These are phyloP conservation scores for Plusia festucae DNA, from an alignment of 2,888 invertebrate genomes.

Conservation along the genomic window DNA sequence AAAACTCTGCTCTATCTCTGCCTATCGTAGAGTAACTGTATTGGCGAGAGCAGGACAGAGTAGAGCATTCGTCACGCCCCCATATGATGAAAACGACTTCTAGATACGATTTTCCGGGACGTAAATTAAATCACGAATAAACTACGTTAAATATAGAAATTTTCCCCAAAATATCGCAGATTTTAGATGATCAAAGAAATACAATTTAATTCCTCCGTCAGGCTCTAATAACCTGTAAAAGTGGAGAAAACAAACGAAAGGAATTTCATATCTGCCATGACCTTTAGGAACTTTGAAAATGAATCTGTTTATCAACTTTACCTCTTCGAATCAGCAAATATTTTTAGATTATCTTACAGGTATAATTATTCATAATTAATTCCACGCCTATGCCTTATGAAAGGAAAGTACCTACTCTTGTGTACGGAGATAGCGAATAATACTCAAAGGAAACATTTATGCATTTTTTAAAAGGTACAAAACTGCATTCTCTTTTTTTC, in stretches of 20 bases:
- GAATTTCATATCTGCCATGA: no score
- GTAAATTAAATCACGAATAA: neutral
- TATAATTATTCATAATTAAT: no score
- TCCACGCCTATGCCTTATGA: no score
- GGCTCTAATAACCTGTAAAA: neutral
- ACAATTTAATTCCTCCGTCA: neutral
- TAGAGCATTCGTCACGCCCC: neutral
- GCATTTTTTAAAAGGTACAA: no score
- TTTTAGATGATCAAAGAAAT: neutral
- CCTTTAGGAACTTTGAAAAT: no score
- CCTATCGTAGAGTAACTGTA: neutral
- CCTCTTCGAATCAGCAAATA: no score
- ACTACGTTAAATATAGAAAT: neutral
- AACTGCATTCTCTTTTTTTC: no score
- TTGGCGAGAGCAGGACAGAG: neutral
- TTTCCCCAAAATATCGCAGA: neutral
- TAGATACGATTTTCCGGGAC: neutral
- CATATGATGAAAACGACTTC: neutral
- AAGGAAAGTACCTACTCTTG: no score
- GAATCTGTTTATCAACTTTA: no score
- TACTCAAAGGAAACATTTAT: no score
- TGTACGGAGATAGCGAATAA: no score
- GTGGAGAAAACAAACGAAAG: neutral
- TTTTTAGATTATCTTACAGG: no score
- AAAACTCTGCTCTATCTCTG: neutral